A percentile compares a stretch with the other conserved stretches of the same genome.
Conservation (phyloP, 2,888 invertebrate genomes). For the Cheilosia urbana region DNA sequence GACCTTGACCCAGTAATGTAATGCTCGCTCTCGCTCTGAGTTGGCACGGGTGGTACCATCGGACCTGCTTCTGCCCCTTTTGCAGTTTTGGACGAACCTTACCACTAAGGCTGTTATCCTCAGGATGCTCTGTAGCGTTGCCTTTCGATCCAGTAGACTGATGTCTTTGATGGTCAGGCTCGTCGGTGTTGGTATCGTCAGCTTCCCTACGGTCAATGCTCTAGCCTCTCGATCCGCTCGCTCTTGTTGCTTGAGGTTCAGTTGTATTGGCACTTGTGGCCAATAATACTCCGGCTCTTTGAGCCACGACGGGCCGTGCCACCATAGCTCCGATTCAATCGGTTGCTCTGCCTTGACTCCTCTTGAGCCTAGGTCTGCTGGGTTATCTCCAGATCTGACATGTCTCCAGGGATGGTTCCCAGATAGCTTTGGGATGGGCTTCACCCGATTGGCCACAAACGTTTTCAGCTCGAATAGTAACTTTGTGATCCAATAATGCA, state of each 20-base stretch:
- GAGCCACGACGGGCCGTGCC: slow-evolving; percentile 8
- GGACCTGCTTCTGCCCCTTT: background rate
- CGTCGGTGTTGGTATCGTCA: background rate
- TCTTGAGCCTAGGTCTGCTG: slow-evolving; percentile 32
- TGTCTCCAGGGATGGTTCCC: slow-evolving; percentile 22
- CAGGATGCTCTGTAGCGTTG: slow-evolving; percentile 22
- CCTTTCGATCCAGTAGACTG: background rate
- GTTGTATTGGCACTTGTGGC: slow-evolving; percentile 2
- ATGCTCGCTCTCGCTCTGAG: slow-evolving; percentile 4
- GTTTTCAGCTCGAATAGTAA: slow-evolving; percentile 28
- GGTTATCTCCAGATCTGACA: slow-evolving; percentile 33
- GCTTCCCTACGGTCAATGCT: background rate
- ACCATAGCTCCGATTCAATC: slow-evolving; percentile 23
- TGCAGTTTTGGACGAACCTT: background rate
- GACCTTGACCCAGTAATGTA: slow-evolving; percentile 7
- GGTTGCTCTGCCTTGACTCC: slow-evolving; percentile 22
- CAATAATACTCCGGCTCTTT: slow-evolving; percentile 1
- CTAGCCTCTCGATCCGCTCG: background rate
- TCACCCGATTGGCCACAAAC: slow-evolving; percentile 37
- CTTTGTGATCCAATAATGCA: slow-evolving; percentile 49
- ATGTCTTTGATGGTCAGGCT: background rate
- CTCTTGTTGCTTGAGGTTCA: background rate
- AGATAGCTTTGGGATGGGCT: slow-evolving; percentile 13
- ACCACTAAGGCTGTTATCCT: slow-evolving; percentile 17
- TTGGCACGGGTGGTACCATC: background rate